Conservation (phyloP, 2,113 vertebrate species). For the Sander lucioperca region DNA sequence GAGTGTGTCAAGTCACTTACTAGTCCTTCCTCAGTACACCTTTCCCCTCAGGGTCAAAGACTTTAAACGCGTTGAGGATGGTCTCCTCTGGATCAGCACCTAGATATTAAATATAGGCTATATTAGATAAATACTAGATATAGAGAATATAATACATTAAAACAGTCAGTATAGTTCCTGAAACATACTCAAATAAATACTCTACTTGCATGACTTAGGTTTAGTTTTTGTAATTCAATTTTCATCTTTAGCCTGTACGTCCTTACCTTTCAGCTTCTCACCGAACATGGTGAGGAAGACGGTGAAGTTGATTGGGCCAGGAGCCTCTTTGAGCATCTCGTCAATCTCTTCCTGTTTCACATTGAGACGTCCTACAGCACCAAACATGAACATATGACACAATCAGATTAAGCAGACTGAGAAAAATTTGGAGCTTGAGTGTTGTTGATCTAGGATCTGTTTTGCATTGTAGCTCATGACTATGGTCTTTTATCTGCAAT, state of each 20-base stretch:
- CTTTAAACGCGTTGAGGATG: slow-evolving; percentile 96
- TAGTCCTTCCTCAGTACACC: slow-evolving; percentile 93
- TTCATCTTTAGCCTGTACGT: neutral
- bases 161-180: neutral
- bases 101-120: slow-evolving; percentile 49
- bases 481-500: neutral
- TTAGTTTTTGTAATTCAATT: neutral
- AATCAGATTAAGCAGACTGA: neutral
- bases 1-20: slow-evolving; percentile 83
- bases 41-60: slow-evolving; percentile 95
- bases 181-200: neutral
- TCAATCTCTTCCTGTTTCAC: slow-evolving; percentile 97
- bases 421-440: neutral
- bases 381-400: neutral
- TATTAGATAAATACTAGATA: too few species aligned
- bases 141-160: slow-evolving; percentile 14
- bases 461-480: neutral
- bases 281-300: slow-evolving; percentile 98
- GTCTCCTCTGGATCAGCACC: slow-evolving; percentile 94
- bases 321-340: slow-evolving; percentile 96
- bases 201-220: neutral
- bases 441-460: neutral
- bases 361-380: slow-evolving; percentile 89
- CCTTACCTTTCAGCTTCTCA: slow-evolving; percentile 94
- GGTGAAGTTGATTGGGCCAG: slow-evolving; percentile 94